Percentiles rank a stretch among this genome's conserved stretches.
Conservation (phyloP, 2,888 invertebrate species). For the Tenodera sinensis region DNA sequence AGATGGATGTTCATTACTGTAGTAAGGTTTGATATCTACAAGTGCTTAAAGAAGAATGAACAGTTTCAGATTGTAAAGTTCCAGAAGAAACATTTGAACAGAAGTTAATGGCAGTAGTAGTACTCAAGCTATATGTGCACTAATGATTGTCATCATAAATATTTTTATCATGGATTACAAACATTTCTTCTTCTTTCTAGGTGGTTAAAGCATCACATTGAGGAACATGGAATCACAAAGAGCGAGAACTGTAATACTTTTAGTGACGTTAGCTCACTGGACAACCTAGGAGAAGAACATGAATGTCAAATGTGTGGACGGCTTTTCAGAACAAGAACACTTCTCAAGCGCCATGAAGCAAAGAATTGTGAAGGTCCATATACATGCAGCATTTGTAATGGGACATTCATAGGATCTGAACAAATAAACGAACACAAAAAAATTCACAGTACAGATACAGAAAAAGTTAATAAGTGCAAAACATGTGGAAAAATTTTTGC, state of each 20-base stretch:
- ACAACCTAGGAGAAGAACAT: neutral
- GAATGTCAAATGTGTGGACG: constrained; percentile 22
- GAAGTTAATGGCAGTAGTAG: neutral
- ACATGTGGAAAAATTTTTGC: constrained; percentile 37
- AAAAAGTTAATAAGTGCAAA: constrained; percentile 40
- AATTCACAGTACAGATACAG: neutral
- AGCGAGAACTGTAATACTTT: neutral
- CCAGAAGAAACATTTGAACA: neutral
- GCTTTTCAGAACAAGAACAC: constrained; percentile 31
- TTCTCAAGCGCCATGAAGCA: constrained; percentile 20
- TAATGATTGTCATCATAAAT: neutral
- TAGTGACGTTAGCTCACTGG: neutral
- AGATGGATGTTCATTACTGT: no score
- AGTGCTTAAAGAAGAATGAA: neutral
- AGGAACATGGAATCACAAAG: neutral
- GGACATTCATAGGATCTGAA: constrained; percentile 32
- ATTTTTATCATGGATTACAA: neutral
- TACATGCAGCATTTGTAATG: constrained; percentile 33
- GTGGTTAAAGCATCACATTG: neutral
- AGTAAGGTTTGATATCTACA: neutral
- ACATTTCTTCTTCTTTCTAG: neutral
- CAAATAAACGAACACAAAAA: constrained; percentile 23
- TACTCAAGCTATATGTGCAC: neutral
- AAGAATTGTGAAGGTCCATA: constrained; percentile 32
- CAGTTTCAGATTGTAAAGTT: neutral